phyloP scores from a whole-genome alignment of 2,113 vertebrate genomes.

The Anas platyrhynchos region DNA sequence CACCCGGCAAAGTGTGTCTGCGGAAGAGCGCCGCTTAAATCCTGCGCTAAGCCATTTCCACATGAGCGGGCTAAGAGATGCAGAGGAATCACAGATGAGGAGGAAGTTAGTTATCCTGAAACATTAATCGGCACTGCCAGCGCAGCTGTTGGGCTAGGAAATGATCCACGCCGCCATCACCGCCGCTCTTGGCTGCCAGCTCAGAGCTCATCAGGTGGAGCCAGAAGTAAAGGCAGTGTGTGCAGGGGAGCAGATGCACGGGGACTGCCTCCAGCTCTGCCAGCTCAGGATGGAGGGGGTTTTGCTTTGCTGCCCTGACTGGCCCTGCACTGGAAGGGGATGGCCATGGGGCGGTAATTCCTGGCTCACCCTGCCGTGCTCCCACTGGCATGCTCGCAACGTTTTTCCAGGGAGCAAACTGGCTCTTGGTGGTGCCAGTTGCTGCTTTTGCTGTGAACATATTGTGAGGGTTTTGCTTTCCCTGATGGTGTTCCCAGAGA shows the following conservation, averaged over 20 bases:
- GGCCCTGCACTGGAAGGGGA: rapidly evolving
- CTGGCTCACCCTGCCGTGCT: neutral
- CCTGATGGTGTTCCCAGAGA: neutral
- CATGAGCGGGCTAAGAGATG: slow-evolving; percentile 29
- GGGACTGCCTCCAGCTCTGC: neutral
- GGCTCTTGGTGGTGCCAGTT: neutral
- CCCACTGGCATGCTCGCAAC: neutral
- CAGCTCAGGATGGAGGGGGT: neutral
- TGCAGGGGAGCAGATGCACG: neutral
- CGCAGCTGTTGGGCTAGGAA: neutral
- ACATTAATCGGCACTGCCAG: slow-evolving; percentile 45
- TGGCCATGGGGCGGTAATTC: rapidly evolving
- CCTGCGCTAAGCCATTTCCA: slow-evolving; percentile 27
- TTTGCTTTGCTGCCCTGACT: neutral
- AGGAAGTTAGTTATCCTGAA: slow-evolving; percentile 63
- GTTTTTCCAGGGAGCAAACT: neutral
- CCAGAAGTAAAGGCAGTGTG: neutral
- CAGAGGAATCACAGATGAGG: slow-evolving; percentile 13
- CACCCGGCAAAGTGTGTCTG: neutral
- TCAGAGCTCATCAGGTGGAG: neutral
- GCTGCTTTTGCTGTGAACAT: neutral
- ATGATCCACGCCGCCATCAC: rapidly evolving
- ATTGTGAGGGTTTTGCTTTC: neutral
- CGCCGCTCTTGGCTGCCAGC: neutral
- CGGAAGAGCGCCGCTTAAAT: neutral